A percentile compares a stretch with the other conserved stretches of the same genome.
phyloP scores from a whole-genome alignment of 2,888 invertebrate genomes.

The Dasysyrphus albostriatus region DNA sequence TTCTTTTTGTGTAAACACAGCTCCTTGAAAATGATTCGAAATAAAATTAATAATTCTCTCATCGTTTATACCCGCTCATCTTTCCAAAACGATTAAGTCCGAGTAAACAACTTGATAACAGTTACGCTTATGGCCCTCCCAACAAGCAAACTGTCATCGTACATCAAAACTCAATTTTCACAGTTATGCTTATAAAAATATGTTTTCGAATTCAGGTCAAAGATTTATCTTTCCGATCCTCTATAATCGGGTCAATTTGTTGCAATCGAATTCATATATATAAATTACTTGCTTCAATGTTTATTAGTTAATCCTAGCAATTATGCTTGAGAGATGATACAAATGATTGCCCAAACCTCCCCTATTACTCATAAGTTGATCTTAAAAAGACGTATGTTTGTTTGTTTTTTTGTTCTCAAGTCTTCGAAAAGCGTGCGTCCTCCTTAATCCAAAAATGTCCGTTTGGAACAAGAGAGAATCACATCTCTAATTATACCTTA shows the following conservation, averaged over 20 bases:
- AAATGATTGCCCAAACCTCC: slow-evolving; percentile 66
- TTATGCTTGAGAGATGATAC: slow-evolving; percentile 62
- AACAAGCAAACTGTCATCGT: slow-evolving; percentile 49
- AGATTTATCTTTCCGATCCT: slow-evolving; percentile 19
- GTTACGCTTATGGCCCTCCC: slow-evolving; percentile 24
- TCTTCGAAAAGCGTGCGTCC: slow-evolving; percentile 37
- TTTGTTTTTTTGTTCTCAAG: too few species aligned
- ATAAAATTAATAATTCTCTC: slow-evolving; percentile 9
- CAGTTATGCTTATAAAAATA: not conserved
- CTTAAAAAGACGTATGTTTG: slow-evolving; percentile 51
- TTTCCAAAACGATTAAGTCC: slow-evolving; percentile 54
- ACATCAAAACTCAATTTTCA: not conserved
- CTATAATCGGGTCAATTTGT: slow-evolving; percentile 49
- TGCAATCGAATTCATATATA: slow-evolving; percentile 50
- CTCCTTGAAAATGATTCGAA: not conserved
- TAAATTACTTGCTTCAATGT: slow-evolving; percentile 59
- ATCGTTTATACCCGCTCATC: slow-evolving; percentile 10
- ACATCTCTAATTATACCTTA: slow-evolving; percentile 70
- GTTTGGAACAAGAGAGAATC: slow-evolving; percentile 30
- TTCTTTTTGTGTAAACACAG: slow-evolving; percentile 11
- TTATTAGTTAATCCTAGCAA: slow-evolving; percentile 74
- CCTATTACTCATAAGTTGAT: slow-evolving; percentile 62
- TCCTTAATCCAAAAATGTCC: slow-evolving; percentile 61
- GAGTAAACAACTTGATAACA: slow-evolving; percentile 64
- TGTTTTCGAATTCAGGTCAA: slow-evolving; percentile 51